These are phyloP conservation scores for Martes martes DNA, from an alignment of 2,113 vertebrate genomes.

Conservation along the genomic window DNA sequence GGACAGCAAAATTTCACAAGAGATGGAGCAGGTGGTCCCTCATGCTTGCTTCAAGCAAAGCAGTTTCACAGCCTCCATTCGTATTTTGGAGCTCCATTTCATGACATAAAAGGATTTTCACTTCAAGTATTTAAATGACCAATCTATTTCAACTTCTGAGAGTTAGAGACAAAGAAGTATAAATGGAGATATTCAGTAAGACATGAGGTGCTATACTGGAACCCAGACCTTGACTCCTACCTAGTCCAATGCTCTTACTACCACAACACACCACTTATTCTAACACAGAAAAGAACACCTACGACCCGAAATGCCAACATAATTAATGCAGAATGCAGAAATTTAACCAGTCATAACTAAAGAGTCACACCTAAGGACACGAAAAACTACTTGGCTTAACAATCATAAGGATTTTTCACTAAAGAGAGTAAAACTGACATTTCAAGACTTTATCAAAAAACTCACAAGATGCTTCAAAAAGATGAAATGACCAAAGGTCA, in stretches of 20 bases:
- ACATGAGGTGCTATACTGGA: background rate
- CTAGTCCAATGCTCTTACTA: background rate
- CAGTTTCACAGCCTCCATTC: background rate
- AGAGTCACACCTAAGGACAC: background rate
- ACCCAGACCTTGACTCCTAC: background rate
- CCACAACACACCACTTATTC: background rate
- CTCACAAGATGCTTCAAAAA: background rate
- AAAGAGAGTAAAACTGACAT: background rate
- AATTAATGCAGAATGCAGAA: background rate
- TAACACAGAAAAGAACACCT: background rate
- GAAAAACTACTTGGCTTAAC: constrained; percentile 4
- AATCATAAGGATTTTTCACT: background rate
- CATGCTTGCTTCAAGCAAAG: background rate
- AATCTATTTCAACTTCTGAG: background rate
- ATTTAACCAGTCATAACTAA: background rate
- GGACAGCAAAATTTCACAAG: background rate
- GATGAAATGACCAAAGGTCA: background rate
- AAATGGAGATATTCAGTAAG: background rate
- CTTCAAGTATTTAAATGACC: background rate
- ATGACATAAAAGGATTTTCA: background rate
- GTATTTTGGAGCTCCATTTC: background rate
- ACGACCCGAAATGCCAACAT: background rate
- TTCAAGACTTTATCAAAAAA: constrained; percentile 4
- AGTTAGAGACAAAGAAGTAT: background rate
- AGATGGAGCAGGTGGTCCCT: background rate